These are phyloP conservation scores for Tachyglossus aculeatus DNA, from an alignment of 2,797 vertebrate species.

Conservation along the genomic window DNA sequence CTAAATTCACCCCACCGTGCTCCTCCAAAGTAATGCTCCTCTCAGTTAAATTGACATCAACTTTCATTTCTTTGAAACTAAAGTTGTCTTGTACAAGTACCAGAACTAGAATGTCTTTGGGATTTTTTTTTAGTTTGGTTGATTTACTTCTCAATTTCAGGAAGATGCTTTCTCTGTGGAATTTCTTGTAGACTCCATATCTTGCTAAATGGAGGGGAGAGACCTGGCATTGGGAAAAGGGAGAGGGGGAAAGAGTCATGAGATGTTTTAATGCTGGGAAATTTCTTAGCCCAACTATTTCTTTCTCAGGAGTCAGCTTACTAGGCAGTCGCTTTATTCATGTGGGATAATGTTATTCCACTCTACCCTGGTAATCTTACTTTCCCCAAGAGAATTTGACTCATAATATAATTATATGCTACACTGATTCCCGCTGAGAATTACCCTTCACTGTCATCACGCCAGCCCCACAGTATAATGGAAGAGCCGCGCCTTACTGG, in stretches of 20 bases:
- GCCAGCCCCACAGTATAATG: not conserved
- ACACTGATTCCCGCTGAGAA: conserved; percentile 48
- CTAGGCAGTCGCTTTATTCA: conserved; percentile 42
- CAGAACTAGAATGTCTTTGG: no score
- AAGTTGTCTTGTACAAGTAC: no score
- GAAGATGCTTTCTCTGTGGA: not conserved
- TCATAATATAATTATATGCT: conserved; percentile 64
- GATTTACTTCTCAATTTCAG: no score
- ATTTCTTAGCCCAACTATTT: conserved; percentile 23
- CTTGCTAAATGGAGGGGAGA: no score
- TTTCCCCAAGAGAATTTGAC: conserved; percentile 62
- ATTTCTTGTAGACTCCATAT: not conserved
- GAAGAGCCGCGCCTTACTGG: no score
- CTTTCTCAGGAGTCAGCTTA: conserved; percentile 58
- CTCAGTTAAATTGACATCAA: no score
- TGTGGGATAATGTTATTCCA: conserved; percentile 60
- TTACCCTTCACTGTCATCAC: conserved; percentile 21
- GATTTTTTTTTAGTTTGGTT: no score
- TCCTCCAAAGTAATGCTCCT: no score
- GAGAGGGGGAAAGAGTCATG: not conserved
- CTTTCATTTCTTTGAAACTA: no score
- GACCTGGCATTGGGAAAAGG: not conserved
- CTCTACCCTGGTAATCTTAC: conserved; percentile 57
- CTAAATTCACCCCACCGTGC: no score
- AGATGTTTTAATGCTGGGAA: conserved; percentile 45